Evolutionary conservation across 1,140 invertebrate species (phyloP).

Genomic region (Pantala flavescens): DNA sequence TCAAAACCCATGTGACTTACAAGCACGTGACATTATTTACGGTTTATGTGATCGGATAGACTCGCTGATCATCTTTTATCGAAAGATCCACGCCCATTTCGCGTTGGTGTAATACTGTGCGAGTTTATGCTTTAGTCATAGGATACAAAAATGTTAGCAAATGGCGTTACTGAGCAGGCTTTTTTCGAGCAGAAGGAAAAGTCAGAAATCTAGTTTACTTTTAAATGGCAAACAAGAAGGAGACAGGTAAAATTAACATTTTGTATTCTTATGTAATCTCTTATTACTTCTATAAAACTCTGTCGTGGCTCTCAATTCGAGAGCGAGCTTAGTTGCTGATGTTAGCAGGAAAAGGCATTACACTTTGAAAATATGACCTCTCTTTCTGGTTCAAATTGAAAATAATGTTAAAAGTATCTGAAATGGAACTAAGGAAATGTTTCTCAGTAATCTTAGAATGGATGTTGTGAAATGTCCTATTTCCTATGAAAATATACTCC

Average conservation of each 20-base stretch:
- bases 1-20: background rate
- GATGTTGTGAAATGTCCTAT: no score
- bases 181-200: background rate
- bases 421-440: no score
- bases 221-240: background rate
- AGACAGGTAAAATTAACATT: background rate
- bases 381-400: no score
- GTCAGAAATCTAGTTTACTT: background rate
- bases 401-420: no score
- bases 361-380: no score
- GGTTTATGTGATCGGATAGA: background rate
- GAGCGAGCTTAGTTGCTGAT: no score
- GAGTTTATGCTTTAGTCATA: background rate
- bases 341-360: no score
- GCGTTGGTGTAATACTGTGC: background rate
- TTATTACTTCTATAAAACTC: no score
- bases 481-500: no score
- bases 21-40: slow-evolving; percentile 1
- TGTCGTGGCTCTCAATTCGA: no score
- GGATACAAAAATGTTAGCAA: background rate
- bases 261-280: background rate
- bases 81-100: background rate
- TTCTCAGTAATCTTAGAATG: no score
- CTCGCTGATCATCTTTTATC: background rate
- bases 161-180: slow-evolving; percentile 8